These are phyloP conservation scores for Rhineura floridana DNA, from an alignment of 2,113 vertebrate genomes.

Conservation along the genomic window DNA sequence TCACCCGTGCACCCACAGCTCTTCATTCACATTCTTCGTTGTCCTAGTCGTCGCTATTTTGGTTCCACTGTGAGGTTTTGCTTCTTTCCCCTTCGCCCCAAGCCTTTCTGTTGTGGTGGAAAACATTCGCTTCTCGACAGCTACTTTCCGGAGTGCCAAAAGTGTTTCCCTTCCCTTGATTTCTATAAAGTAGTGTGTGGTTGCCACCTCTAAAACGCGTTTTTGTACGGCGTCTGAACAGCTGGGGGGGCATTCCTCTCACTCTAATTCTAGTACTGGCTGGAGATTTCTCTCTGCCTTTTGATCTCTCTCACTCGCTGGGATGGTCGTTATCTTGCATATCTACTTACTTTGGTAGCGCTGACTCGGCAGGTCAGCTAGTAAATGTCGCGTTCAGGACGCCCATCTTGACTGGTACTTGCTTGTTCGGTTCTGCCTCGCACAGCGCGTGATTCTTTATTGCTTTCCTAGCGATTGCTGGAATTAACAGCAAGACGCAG, in stretches of 20 bases:
- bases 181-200: constrained; percentile 46
- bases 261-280: constrained; percentile 28
- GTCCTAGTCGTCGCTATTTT: background rate
- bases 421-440: background rate
- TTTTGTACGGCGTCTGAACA: constrained; percentile 44
- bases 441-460: background rate
- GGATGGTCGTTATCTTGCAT: constrained; percentile 71
- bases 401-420: constrained; percentile 60
- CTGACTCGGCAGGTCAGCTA: constrained; percentile 66
- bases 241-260: constrained; percentile 23
- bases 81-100: constrained; percentile 7
- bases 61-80: background rate
- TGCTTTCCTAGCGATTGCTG: background rate
- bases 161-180: constrained; percentile 13
- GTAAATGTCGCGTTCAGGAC: constrained; percentile 73
- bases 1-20: background rate
- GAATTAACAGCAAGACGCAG: background rate
- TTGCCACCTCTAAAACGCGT: constrained; percentile 60
- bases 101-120: constrained; percentile 33
- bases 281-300: constrained; percentile 30
- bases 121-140: constrained; percentile 53
- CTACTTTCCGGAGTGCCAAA: constrained; percentile 43
- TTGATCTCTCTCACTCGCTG: constrained; percentile 62
- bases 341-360: constrained; percentile 77
- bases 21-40: background rate